A percentile compares a stretch with the other conserved stretches of the same genome.
Evolutionary conservation across 2,888 invertebrate species (phyloP).

Genomic region (Syrista parreyssii): DNA sequence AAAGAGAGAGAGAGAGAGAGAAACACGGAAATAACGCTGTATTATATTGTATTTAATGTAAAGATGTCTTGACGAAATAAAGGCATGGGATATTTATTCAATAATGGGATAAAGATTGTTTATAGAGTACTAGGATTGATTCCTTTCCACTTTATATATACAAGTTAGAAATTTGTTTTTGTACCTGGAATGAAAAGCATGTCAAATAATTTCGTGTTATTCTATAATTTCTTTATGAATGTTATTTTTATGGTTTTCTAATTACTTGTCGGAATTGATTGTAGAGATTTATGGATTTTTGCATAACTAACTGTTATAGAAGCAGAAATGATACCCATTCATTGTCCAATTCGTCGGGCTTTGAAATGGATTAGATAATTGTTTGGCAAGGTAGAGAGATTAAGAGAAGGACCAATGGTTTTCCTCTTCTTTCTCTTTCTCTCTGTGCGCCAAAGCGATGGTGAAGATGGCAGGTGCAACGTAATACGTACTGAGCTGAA

Average conservation of each 20-base stretch:
- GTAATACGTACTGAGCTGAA: conserved; percentile 34
- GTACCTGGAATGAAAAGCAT: no score
- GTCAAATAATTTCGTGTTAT: neutral
- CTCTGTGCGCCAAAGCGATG: neutral
- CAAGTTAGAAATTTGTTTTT: neutral
- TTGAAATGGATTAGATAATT: neutral
- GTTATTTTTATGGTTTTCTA: neutral
- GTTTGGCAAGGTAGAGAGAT: neutral
- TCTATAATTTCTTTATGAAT: neutral
- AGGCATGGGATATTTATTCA: conserved; percentile 63
- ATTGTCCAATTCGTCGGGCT: neutral
- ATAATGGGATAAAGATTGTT: conserved; percentile 6
- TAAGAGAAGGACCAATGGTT: neutral
- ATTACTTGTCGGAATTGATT: neutral
- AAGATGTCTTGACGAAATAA: conserved; percentile 55
- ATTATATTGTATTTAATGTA: conserved; percentile 60
- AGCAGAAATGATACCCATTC: neutral
- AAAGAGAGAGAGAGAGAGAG: conserved; percentile 10
- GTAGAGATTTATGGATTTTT: neutral
- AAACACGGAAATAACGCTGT: conserved; percentile 38
- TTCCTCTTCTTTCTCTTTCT: neutral
- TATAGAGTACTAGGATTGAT: neutral
- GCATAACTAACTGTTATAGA: neutral
- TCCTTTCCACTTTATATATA: neutral
- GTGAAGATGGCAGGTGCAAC: conserved; percentile 54